Evolutionary conservation across 2,113 vertebrate species (phyloP), one percentile per base, ranked within the genome.

Genomic region (Dascyllus trimaculatus): DNA sequence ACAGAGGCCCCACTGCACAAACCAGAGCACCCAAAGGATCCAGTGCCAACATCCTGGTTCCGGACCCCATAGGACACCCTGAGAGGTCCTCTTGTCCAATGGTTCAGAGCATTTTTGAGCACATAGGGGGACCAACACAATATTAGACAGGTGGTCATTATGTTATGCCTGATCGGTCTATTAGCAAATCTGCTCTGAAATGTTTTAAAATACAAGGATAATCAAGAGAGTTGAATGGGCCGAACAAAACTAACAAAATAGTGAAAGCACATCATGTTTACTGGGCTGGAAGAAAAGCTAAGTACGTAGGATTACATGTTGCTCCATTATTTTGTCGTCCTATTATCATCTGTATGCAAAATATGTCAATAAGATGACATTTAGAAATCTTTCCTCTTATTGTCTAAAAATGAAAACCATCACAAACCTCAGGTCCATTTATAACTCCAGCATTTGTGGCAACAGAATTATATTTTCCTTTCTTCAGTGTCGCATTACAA

Each of bases 401-500:
- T 51, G 19, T 56, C 9, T 1, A 26, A 59, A 59, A 56, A 40
- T 46, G 1, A 17, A 77, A 70, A 14, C 25, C 11, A 25, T 58
- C 45, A 2, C 24, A 8, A 68, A 32, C 4, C 64, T 22, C 51
- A 2, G 49, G 13, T 57, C 58, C 1, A 4, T 65, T 78, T 57
- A 8, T 57, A 49, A n/a, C 32, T 58, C 11, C 35, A 24, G 13
- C 2, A 8, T 49, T n/a, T 49, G 11, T 40, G 19, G 1, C 9
- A 0, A n/a, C 59, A 43, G 71, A 58, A 15, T 11, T 0, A 45
- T 46, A 22, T 58, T 67, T 29, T 17, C 17, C 46, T 66, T 24
- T 62, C n/a, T 45, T 84, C 52, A 67, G 9, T 51, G 45, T 81
- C 56, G 48, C 56, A 60, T 22, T 46, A 46, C 46, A 3, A 48